Evolutionary conservation across 2,888 invertebrate genomes (phyloP), one percentile per base, ranked within the genome.

Genomic region (Anthophora plumipes): DNA sequence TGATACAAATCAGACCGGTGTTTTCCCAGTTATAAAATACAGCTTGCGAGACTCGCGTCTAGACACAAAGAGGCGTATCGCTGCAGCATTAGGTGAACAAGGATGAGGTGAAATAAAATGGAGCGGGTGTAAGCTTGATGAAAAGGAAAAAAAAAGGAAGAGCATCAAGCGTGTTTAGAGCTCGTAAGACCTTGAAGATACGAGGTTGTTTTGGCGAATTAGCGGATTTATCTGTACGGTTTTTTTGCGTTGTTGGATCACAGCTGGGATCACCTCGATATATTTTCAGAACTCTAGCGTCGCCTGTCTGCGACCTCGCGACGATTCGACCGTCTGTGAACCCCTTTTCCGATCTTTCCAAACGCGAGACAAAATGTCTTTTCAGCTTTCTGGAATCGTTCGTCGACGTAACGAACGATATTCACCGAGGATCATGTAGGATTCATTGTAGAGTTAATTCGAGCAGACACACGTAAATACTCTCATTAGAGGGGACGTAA

Each of bases 141-240:
- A 11, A 5, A 20, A 14, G 41, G 52, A 25, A 66, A 68, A 70
- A 54, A 31, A 55, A 55, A n/a, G 22, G 48, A 43, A 59, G 52
- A 50, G 22, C 20, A 12, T 37, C n/a, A 14, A 5, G n/a, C 50
- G 17, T 20, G 55, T 72, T 74, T 72, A 63, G 64, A 43, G 41
- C 64, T 80, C 77, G 70, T 84, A 86, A 84, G 14, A 41, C 63
- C 41, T 61, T 41, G 72, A 68, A 84, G 71, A 76, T 84, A 86
- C 73, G 86, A 86, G 71, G 71, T 68, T 86, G 76, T 86, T 86
- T 76, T 80, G 80, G 84, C 80, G 77, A 83, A 85, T 72, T 74
- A 70, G 71, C 39, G 70, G 71, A 82, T 85, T 84, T 86, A 80
- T 79, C 73, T n/a, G 59, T 12, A 31, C 68, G 61, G 71, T 68